Base-by-base conservation (phyloP, 2,797 vertebrate genomes). In the Pagetopsis macropterus region DNA sequence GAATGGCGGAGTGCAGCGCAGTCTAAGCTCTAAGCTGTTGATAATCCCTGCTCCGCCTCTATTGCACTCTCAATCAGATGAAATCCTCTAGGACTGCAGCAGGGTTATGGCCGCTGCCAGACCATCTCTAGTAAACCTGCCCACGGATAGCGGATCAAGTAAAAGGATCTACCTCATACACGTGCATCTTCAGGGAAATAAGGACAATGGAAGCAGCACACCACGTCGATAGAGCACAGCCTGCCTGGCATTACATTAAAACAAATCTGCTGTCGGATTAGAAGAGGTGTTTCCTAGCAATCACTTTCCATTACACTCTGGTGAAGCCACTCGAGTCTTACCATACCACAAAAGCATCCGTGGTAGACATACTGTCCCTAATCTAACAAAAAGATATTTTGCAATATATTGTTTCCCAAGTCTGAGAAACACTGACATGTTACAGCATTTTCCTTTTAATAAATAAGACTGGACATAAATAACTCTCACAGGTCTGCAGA, bases 41-140 rank as follows among this genome's bases (percentile, higher is more conserved):
- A 86, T 95, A 94, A 95, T 95, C 94, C 94, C 84, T 41, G 75
- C 82, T 79, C 88, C 90, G 87, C 89, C 88, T 91, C 86, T 88
- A 79, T 89, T 89, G 78, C 82, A 80, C 88, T 90, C 84, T 83
- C 78, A 89, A 88, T 91, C 81, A 90, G 72, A 86, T 89, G 72
- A 87, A 92, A 93, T 91, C 89, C 84, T 84, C 57, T 69, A 17
- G 51, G 54, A 81, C 55, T 70, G 72, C 74, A 61, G 60, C 65
- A 69, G 56, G 78, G 76, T 83, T 68, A 70, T 44, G 56, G 64
- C 41, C 31, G 9, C 37, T 59, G 80, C 49, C 75, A 76, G 23
- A 65, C 55, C 71, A 78, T 70, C 73, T 78, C 70, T 55, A 65
- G 52, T 86, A 78, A 78, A 76, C 14, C 11, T 65, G 31, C 17